Evolutionary conservation across 2,113 vertebrate species (phyloP).

Genomic region (Sapayoa aenigma): DNA sequence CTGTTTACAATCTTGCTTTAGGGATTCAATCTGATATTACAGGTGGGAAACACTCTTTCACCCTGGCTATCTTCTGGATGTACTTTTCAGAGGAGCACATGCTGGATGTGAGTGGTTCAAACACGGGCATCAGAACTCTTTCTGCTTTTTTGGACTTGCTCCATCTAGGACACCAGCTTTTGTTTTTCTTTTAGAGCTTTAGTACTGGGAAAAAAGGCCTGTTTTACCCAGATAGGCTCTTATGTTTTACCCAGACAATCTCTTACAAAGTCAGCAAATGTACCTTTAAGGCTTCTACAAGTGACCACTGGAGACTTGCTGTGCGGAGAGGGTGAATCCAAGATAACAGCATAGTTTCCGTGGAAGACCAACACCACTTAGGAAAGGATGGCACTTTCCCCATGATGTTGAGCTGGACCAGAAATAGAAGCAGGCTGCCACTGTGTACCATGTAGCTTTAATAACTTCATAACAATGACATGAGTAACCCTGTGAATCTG

Average conservation of each 20-base stretch:
- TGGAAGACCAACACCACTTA: neutral
- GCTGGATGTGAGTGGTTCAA: neutral
- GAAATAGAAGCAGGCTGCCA: slow-evolving; percentile 25
- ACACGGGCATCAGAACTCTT: neutral
- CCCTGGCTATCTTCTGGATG: neutral
- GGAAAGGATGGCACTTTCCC: neutral
- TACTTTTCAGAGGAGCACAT: neutral
- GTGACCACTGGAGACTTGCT: neutral
- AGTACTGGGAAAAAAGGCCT: neutral
- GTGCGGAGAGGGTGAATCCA: neutral
- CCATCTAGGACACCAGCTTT: neutral
- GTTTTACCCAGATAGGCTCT: neutral
- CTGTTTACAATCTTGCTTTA: neutral
- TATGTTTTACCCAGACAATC: neutral
- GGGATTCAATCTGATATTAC: neutral
- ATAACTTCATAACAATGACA: slow-evolving; percentile 27
- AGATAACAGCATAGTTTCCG: neutral
- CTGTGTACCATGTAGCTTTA: neutral
- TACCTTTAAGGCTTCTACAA: neutral
- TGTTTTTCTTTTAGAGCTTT: neutral
- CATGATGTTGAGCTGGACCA: neutral
- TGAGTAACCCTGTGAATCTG: neutral
- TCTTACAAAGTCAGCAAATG: neutral
- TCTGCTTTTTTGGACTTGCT: neutral
- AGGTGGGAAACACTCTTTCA: neutral